phyloP scores from a whole-genome alignment of 2,888 invertebrate genomes.

The Chorisops tibialis region DNA sequence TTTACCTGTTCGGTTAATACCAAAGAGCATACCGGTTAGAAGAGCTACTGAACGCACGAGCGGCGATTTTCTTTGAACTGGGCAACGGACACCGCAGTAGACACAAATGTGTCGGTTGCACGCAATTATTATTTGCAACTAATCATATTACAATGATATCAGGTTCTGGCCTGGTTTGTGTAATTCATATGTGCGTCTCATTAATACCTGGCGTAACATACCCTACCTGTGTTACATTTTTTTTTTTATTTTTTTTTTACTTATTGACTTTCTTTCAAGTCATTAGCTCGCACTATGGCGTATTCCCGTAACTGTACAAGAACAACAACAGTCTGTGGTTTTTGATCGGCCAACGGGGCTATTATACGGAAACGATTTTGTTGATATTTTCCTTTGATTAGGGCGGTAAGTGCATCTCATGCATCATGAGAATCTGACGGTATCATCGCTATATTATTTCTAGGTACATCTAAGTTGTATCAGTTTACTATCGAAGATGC shows the following conservation, averaged over 20 bases:
- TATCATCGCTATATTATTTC: neutral
- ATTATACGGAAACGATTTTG: slow-evolving; percentile 19
- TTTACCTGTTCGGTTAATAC: too few relatives aligned
- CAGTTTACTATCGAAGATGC: slow-evolving; percentile 6
- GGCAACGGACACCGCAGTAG: slow-evolving; percentile 18
- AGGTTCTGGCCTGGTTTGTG: slow-evolving; percentile 29
- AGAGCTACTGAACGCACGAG: neutral
- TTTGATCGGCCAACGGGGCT: slow-evolving; percentile 19
- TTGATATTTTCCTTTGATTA: slow-evolving; percentile 7
- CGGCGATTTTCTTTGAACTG: slow-evolving; percentile 22
- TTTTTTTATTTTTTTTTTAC: slow-evolving; percentile 3
- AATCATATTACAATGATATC: slow-evolving; percentile 33
- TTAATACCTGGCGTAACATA: slow-evolving; percentile 21
- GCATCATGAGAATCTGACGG: neutral
- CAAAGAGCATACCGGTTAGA: neutral
- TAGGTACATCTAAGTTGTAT: slow-evolving; percentile 7
- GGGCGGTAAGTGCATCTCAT: slow-evolving; percentile 2
- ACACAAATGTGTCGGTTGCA: slow-evolving; percentile 30
- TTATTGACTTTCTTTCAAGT: slow-evolving; percentile 26
- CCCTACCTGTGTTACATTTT: slow-evolving; percentile 2
- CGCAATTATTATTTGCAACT: slow-evolving; percentile 34
- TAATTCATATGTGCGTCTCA: slow-evolving; percentile 25
- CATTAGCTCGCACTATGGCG: slow-evolving; percentile 19
- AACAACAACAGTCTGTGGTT: slow-evolving; percentile 7
- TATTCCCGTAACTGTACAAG: neutral